Evolutionary conservation across 2,888 invertebrate genomes (phyloP), one percentile per base, ranked within the genome.

Genomic region (Pyrrhia umbra): DNA sequence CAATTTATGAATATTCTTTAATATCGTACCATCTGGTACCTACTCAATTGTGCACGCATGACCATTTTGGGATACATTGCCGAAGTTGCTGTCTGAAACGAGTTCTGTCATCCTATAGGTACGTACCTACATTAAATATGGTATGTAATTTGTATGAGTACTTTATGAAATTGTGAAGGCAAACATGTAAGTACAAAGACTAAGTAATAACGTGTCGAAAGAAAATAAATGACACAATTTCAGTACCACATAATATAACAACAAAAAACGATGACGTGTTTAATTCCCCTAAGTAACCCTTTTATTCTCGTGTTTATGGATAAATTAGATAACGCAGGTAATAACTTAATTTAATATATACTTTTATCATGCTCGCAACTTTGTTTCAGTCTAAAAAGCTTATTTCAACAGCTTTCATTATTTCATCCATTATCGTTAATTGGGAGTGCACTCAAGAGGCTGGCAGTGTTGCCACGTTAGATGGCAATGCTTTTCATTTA

Each of bases 241-340:
- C 8, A 9, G 18, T 10, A 16, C 13, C 15, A 49, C n/a, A 13
- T 13, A 13, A n/a, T 18, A 49, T 37, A 30, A 56, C 3, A 59
- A 70, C 39, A 51, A 51, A 50, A 20, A 6, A 39, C 30, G 37
- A 55, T 46, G 9, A 5, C 30, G 20, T 51, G 43, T 62, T 58
- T 75, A 69, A 75, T 75, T 59, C 42, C 71, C 60, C 6, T 4
- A 59, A 66, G 61, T 61, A 52, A 58, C 37, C 43, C 43, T 59
- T n/a, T 63, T 63, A 59, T 51, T 23, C 23, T 18, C 21, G 8
- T 42, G 18, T 39, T 18, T n/a, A 37, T 21, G 6, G 50, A 45
- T 50, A 25, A 39, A 70, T 54, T 40, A 52, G 16, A 27, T 23
- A 34, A 40, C 6, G 1, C n/a, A 27, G 16, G 9, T 62, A 9